These are phyloP conservation scores for Sarcophaga rosellei DNA, from an alignment of 2,888 invertebrate genomes.

Conservation along the genomic window DNA sequence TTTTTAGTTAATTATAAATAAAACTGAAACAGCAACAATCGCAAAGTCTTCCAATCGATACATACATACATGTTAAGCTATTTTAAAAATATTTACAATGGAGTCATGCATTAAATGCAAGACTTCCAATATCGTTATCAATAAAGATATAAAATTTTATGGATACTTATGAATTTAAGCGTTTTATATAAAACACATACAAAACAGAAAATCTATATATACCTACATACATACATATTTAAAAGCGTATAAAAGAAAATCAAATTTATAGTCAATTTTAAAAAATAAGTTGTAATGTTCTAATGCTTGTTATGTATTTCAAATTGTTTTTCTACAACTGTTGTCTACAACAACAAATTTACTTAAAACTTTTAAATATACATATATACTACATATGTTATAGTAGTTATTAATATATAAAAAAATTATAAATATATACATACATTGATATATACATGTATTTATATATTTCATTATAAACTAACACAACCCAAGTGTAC, in stretches of 20 bases:
- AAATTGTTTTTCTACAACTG: constrained; percentile 29
- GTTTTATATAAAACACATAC: constrained; percentile 28
- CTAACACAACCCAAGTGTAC: constrained; percentile 52
- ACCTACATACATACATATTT: constrained; percentile 48
- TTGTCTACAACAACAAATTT: constrained; percentile 15
- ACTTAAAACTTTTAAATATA: constrained; percentile 36
- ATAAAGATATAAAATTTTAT: constrained; percentile 10
- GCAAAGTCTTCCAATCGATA: constrained; percentile 70
- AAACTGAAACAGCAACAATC: constrained; percentile 68
- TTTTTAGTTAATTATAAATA: constrained; percentile 16
- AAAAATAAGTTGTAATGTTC: constrained; percentile 36
- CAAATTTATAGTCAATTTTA: constrained; percentile 65
- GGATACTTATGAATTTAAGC: constrained; percentile 37
- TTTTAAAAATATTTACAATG: constrained; percentile 22
- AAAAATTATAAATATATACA: constrained; percentile 49
- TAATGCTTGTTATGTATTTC: constrained; percentile 30
- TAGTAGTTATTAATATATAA: too few relatives aligned
- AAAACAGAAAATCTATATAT: not conserved
- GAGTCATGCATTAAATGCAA: constrained; percentile 12
- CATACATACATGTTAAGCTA: constrained; percentile 1
- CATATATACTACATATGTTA: too few relatives aligned
- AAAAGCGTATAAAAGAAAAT: constrained; percentile 23
- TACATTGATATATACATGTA: constrained; percentile 44
- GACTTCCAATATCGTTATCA: not conserved
- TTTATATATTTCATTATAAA: not conserved